Percentiles rank a stretch among this genome's conserved stretches.
Conservation (phyloP, 1,140 invertebrate genomes). For the Drosophila sucinea region DNA sequence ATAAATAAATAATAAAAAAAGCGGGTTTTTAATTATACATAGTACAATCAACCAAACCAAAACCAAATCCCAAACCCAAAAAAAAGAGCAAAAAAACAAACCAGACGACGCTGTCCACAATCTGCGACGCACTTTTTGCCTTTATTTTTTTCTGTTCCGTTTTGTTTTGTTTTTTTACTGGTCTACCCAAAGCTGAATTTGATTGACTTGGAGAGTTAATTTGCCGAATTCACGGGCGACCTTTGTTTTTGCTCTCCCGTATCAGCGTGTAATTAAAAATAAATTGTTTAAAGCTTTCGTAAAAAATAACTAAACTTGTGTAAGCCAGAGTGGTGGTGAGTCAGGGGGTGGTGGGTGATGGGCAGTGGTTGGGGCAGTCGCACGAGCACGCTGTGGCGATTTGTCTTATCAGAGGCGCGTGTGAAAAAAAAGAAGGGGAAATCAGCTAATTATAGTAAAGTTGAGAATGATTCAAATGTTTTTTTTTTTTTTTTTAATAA, state of each 20-base stretch:
- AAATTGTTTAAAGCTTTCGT: constrained; percentile 5
- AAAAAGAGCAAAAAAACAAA: constrained; percentile 44
- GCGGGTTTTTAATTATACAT: constrained; percentile 11
- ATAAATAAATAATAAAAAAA: constrained; percentile 1
- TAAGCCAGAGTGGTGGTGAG: neutral
- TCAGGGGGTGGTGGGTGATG: neutral
- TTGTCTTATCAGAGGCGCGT: constrained; percentile 8
- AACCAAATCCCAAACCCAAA: constrained; percentile 41
- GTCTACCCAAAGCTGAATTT: constrained; percentile 25
- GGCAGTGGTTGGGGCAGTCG: neutral
- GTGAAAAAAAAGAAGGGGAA: neutral
- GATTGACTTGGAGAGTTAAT: constrained; percentile 25
- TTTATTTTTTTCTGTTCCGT: neutral
- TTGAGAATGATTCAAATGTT: neutral
- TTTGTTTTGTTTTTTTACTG: constrained; percentile 23
- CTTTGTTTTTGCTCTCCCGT: constrained; percentile 38
- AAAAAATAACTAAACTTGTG: constrained; percentile 7
- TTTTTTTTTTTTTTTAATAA: too few relatives aligned
- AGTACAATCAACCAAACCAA: constrained; percentile 20
- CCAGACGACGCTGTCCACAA: constrained; percentile 21
- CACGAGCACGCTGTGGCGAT: neutral
- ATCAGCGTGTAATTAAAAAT: constrained; percentile 38
- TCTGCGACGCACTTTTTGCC: constrained; percentile 62
- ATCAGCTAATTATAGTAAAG: neutral
- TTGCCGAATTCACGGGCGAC: constrained; percentile 37